These are phyloP conservation scores for Eupristina koningsbergeri DNA, from an alignment of 1,140 invertebrate species.

Conservation along the genomic window DNA sequence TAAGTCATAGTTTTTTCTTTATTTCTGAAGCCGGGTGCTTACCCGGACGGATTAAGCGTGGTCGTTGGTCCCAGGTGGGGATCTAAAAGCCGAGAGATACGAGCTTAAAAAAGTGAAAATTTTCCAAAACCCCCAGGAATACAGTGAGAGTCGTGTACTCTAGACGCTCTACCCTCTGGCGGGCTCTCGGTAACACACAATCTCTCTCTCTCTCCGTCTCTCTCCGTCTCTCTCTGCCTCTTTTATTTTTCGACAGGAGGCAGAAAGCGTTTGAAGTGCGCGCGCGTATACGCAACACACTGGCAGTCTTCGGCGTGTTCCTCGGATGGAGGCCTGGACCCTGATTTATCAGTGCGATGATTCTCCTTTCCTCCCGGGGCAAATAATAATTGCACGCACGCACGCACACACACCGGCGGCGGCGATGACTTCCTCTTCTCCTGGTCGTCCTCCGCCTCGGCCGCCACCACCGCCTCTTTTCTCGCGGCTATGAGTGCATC, in stretches of 20 bases:
- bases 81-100: not conserved
- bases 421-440: conserved; percentile 27
- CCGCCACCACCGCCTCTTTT: not conserved
- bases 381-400: conserved; percentile 23
- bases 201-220: not conserved
- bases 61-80: not conserved
- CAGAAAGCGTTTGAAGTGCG: conserved; percentile 32
- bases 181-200: conserved; percentile 12
- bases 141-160: conserved; percentile 6
- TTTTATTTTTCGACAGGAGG: conserved; percentile 1
- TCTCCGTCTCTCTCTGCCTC: not conserved
- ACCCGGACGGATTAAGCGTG: not conserved
- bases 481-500: not conserved
- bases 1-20: not conserved
- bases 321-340: no score
- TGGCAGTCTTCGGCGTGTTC: conserved; percentile 36
- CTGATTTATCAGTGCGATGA: not conserved
- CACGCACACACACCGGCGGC: not conserved
- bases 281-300: conserved; percentile 34
- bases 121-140: conserved; percentile 20
- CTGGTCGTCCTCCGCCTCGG: not conserved
- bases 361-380: not conserved
- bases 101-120: not conserved
- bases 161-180: conserved; percentile 22
- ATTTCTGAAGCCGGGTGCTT: not conserved